Percentiles rank a stretch among this genome's conserved stretches.
These are phyloP conservation scores for Sitobion miscanthi DNA, from an alignment of 1,140 invertebrate genomes.

Conservation along the genomic window DNA sequence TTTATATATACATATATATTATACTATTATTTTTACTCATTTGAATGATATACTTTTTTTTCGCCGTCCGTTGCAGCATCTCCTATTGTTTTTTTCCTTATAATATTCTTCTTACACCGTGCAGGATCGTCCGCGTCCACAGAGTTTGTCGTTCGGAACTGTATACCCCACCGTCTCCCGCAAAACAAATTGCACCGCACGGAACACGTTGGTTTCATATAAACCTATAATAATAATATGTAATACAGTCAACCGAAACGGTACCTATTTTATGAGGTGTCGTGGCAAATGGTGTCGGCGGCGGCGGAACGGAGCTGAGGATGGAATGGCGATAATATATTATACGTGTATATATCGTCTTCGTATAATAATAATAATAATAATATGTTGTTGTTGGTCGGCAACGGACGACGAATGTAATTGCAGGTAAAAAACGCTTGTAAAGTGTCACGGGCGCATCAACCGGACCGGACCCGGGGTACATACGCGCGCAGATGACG, in stretches of 20 bases:
- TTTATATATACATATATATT: background rate
- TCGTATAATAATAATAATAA: background rate
- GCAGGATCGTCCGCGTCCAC: background rate
- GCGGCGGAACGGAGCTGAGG: background rate
- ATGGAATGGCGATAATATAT: background rate
- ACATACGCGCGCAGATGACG: background rate
- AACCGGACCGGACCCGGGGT: constrained; percentile 19
- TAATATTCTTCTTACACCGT: background rate
- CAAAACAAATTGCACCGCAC: background rate
- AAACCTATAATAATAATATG: background rate
- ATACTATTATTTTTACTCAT: background rate
- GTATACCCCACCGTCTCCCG: background rate
- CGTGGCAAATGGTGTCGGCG: background rate
- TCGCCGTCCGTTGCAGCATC: background rate
- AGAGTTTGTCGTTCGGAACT: constrained; percentile 8
- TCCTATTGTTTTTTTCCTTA: background rate
- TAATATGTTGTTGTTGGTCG: background rate
- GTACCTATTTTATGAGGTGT: background rate
- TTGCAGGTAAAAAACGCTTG: constrained; percentile 49
- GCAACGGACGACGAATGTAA: constrained; percentile 17
- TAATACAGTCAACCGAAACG: background rate
- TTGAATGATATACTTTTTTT: constrained; percentile 14
- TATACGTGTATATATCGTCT: background rate
- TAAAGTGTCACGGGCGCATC: constrained; percentile 52
- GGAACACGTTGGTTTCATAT: background rate